Evolutionary conservation across 1,140 invertebrate genomes (phyloP).

Genomic region (Lithobius niger): DNA sequence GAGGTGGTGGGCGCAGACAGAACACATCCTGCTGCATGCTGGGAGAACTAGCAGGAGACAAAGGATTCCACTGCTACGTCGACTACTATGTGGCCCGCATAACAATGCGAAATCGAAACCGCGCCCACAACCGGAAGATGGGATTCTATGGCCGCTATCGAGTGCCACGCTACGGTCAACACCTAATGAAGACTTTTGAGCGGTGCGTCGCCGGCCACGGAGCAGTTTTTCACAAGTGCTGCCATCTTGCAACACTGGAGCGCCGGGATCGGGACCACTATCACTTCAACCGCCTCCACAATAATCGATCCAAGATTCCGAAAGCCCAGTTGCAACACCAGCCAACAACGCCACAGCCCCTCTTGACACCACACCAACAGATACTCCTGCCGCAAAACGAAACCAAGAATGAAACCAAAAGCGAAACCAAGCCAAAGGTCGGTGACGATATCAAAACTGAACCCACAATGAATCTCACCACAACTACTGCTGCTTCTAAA

Average conservation of each 20-base stretch:
- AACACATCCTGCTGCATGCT: conserved; percentile 23
- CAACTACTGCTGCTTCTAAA: too few relatives aligned
- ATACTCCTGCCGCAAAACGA: too few relatives aligned
- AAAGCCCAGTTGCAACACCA: not conserved
- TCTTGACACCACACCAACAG: too few relatives aligned
- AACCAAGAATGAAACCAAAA: too few relatives aligned
- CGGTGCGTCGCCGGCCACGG: conserved; percentile 18
- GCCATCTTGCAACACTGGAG: conserved; percentile 19
- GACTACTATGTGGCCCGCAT: conserved; percentile 22
- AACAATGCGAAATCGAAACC: conserved; percentile 21
- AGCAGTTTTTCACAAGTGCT: conserved; percentile 23
- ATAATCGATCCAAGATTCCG: not conserved
- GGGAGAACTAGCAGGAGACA: conserved; percentile 25
- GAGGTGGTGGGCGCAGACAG: too few relatives aligned
- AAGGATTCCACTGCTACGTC: conserved; percentile 26
- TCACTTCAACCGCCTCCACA: not conserved
- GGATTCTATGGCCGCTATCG: conserved; percentile 16
- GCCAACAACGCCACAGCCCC: too few relatives aligned
- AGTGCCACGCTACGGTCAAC: conserved; percentile 15
- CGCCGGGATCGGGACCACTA: conserved; percentile 8
- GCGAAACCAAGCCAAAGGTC: too few relatives aligned
- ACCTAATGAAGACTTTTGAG: conserved; percentile 22
- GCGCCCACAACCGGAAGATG: conserved; percentile 23
- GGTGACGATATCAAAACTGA: too few relatives aligned
- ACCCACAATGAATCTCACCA: too few relatives aligned